Conservation (phyloP, 1,140 invertebrate species). For the Drosophila mauritiana region DNA sequence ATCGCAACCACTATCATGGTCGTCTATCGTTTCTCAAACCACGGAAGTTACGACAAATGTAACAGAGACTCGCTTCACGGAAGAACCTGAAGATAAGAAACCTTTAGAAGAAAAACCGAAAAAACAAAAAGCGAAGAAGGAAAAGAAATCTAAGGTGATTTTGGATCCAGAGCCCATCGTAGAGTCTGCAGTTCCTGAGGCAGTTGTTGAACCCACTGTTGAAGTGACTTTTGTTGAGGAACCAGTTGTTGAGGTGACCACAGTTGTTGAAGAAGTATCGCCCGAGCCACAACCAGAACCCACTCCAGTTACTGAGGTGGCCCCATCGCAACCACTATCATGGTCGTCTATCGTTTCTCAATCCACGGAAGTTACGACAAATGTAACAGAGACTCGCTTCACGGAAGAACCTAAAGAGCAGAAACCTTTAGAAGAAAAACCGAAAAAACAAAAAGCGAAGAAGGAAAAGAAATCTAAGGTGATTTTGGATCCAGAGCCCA, state of each 20-base stretch:
- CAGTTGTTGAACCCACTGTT: slow-evolving; percentile 4
- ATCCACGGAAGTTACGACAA: slow-evolving; percentile 1
- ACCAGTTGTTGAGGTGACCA: slow-evolving; percentile 1
- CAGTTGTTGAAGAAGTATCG: neutral
- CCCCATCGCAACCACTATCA: neutral
- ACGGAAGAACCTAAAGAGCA: slow-evolving; percentile 4
- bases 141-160: slow-evolving; percentile 36
- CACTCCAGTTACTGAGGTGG: neutral
- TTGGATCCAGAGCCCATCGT: slow-evolving; percentile 1
- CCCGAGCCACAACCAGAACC: neutral
- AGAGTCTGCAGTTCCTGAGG: neutral
- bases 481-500: too few relatives aligned
- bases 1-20: slow-evolving; percentile 2
- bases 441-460: slow-evolving; percentile 3
- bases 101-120: neutral
- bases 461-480: slow-evolving; percentile 42
- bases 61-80: neutral
- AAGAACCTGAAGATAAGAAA: neutral
- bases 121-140: slow-evolving; percentile 49
- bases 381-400: neutral
- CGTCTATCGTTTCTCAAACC: slow-evolving; percentile 17
- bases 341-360: slow-evolving; percentile 21
- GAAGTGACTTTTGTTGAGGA: too few relatives aligned
- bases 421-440: slow-evolving; percentile 31
- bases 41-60: slow-evolving; percentile 3